Conservation (phyloP, 2,888 invertebrate species). For the Branchellion lobata region DNA sequence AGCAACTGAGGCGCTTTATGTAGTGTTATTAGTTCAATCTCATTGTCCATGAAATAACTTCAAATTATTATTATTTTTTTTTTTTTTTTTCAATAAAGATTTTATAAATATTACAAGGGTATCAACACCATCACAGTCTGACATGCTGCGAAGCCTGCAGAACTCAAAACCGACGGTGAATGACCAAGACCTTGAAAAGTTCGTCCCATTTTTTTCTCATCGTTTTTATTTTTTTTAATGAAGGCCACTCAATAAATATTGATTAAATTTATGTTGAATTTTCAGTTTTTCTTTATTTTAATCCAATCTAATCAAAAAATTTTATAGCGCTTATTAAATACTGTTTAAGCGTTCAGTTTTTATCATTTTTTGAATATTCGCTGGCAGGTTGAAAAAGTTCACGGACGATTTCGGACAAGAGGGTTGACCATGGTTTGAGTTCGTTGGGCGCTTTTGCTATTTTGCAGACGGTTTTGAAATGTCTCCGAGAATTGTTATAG, state of each 20-base stretch:
- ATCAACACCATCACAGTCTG: too few species aligned
- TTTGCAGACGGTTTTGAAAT: too few species aligned
- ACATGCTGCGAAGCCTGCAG: conserved; percentile 86
- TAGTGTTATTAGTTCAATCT: too few species aligned
- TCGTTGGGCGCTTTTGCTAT: neutral
- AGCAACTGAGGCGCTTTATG: too few species aligned
- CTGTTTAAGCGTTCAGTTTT: neutral
- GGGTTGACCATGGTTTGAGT: conserved; percentile 66
- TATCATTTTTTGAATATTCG: neutral
- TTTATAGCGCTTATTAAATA: too few species aligned
- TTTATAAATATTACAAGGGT: too few species aligned
- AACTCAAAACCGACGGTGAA: conserved; percentile 97
- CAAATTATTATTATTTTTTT: neutral
- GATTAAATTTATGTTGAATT: neutral
- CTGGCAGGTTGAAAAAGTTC: conserved; percentile 74
- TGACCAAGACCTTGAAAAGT: conserved; percentile 86
- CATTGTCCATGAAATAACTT: too few species aligned
- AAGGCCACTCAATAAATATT: neutral
- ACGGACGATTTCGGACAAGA: conserved; percentile 98
- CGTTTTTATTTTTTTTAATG: neutral
- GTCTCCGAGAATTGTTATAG: too few species aligned
- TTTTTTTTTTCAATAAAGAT: neutral
- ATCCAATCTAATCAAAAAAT: too few species aligned
- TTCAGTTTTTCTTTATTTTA: too few species aligned
- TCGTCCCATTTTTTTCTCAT: neutral